Evolutionary conservation across 2,113 vertebrate genomes (phyloP).

Genomic region (Chaetura pelagica): DNA sequence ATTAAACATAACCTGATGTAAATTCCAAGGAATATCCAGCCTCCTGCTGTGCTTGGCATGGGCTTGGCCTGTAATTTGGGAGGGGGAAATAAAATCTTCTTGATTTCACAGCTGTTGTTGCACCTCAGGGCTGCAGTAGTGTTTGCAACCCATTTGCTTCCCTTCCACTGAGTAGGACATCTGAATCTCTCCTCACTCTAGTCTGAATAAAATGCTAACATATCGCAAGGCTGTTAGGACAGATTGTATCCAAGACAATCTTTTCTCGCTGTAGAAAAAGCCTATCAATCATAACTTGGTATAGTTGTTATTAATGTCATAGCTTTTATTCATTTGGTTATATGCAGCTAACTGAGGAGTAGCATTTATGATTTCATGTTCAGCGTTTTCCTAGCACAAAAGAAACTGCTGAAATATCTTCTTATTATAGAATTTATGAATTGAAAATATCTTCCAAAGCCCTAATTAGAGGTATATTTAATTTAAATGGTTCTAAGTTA

Average conservation of each 20-base stretch:
- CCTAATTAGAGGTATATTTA: constrained; percentile 57
- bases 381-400: constrained; percentile 28
- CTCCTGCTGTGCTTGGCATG: constrained; percentile 26
- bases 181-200: constrained; percentile 68
- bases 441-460: constrained; percentile 37
- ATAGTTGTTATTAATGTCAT: constrained; percentile 71
- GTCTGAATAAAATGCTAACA: constrained; percentile 74
- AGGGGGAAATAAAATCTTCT: not conserved
- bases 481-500: constrained; percentile 14
- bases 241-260: constrained; percentile 76
- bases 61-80: constrained; percentile 37
- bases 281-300: constrained; percentile 74
- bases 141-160: constrained; percentile 24
- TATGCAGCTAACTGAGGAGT: constrained; percentile 23
- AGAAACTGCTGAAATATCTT: constrained; percentile 35
- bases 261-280: constrained; percentile 67
- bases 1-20: constrained; percentile 57
- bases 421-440: constrained; percentile 14
- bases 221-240: constrained; percentile 75
- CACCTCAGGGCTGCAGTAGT: constrained; percentile 41
- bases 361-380: not conserved
- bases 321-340: constrained; percentile 61
- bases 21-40: constrained; percentile 21
- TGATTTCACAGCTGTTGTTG: constrained; percentile 31
- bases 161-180: constrained; percentile 18